These are phyloP conservation scores for Setipinna tenuifilis DNA, from an alignment of 2,797 vertebrate species.

Conservation along the genomic window DNA sequence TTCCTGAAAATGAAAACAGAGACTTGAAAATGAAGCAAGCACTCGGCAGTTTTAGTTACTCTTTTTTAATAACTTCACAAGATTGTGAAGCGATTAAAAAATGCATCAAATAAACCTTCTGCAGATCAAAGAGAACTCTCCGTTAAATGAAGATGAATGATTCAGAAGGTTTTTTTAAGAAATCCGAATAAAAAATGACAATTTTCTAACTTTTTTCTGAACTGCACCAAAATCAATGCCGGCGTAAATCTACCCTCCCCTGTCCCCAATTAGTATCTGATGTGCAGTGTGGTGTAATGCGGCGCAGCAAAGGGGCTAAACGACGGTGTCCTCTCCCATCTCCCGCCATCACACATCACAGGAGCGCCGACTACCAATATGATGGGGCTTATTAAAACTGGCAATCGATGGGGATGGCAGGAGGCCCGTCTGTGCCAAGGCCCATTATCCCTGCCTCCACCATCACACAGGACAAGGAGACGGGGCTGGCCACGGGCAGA, in stretches of 20 bases:
- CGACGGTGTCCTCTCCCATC: background rate
- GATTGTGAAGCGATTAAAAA: no score
- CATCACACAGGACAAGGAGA: background rate
- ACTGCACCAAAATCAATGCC: background rate
- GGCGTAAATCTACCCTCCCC: background rate
- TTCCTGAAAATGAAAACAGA: no score
- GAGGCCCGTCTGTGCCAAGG: background rate
- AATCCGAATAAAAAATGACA: background rate
- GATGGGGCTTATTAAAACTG: conserved; percentile 16
- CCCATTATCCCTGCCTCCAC: background rate
- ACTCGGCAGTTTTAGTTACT: no score
- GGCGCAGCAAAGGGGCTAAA: no score
- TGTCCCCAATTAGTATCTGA: no score
- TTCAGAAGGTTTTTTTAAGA: background rate
- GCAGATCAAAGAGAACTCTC: background rate
- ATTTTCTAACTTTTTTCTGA: background rate
- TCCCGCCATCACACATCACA: background rate
- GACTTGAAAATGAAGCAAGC: no score
- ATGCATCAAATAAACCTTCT: background rate
- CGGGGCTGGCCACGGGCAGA: background rate
- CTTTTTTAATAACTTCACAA: no score
- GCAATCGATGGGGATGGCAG: conserved; percentile 12
- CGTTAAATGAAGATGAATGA: background rate
- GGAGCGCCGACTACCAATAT: background rate
- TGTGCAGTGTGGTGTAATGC: no score